Conservation (phyloP, 2,888 invertebrate species). For the Chrysopilus asiliformis region DNA sequence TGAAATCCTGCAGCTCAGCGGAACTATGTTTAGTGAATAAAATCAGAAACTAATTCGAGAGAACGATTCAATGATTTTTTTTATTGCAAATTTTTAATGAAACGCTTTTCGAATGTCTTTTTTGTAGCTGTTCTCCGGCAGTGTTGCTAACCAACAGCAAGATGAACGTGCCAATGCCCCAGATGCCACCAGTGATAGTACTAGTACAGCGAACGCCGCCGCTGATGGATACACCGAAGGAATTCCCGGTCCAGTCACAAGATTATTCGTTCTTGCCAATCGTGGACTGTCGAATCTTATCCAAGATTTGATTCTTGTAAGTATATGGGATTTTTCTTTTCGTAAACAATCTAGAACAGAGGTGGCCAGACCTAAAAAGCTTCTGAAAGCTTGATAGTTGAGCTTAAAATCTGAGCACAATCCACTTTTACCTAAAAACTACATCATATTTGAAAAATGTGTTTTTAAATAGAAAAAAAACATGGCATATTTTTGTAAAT, state of each 20-base stretch:
- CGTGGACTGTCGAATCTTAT: constrained; percentile 75
- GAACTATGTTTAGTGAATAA: too few species aligned
- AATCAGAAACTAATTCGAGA: too few species aligned
- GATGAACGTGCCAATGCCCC: constrained; percentile 43
- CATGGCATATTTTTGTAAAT: too few species aligned
- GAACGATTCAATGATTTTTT: constrained; percentile 1
- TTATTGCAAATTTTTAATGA: not conserved
- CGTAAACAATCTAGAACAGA: too few species aligned
- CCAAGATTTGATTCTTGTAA: constrained; percentile 76
- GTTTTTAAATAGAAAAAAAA: too few species aligned
- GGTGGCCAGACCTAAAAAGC: too few species aligned
- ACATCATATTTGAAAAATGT: not conserved
- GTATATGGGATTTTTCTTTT: constrained; percentile 20
- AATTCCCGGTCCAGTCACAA: constrained; percentile 75
- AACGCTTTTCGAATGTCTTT: not conserved
- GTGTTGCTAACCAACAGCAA: constrained; percentile 49
- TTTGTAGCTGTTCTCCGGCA: constrained; percentile 65
- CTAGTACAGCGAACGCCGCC: constrained; percentile 42
- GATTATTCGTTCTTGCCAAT: constrained; percentile 77
- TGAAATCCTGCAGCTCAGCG: constrained; percentile 14
- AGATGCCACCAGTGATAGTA: constrained; percentile 36
- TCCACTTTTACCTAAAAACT: not conserved
- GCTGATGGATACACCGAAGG: constrained; percentile 60
- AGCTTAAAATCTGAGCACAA: too few species aligned
- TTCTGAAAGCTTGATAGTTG: too few species aligned